These are phyloP conservation scores for Darevskia mixta DNA, from an alignment of 2,797 vertebrate genomes.

Conservation along the genomic window DNA sequence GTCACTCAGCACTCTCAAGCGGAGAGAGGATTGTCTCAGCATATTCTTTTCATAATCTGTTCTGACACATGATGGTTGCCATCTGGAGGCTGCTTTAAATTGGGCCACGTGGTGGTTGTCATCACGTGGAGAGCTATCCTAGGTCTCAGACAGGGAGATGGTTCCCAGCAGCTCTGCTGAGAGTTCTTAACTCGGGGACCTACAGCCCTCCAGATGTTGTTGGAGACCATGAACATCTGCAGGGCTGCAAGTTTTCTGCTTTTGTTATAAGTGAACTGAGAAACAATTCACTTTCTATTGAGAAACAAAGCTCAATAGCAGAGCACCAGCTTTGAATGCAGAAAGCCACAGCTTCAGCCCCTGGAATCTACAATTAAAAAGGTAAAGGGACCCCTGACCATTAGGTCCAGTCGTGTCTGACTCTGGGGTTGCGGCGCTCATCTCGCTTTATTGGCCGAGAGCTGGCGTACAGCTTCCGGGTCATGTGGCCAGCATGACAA, in stretches of 20 bases:
- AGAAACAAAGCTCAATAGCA: not conserved
- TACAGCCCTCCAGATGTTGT: too few relatives aligned
- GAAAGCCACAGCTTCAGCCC: not conserved
- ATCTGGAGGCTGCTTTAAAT: not conserved
- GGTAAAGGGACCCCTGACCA: too few relatives aligned
- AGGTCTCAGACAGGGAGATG: not conserved
- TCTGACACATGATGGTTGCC: not conserved
- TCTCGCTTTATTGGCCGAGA: too few relatives aligned
- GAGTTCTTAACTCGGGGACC: not conserved
- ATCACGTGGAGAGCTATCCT: not conserved
- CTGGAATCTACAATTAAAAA: not conserved
- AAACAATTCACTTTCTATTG: too few relatives aligned
- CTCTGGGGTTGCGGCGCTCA: too few relatives aligned
- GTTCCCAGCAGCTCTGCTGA: not conserved
- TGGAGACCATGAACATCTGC: not conserved
- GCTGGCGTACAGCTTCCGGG: too few relatives aligned
- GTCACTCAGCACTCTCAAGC: not conserved
- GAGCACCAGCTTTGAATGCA: not conserved
- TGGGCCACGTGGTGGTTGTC: not conserved
- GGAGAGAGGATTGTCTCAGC: not conserved
- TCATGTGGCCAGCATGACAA: too few relatives aligned
- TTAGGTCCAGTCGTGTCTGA: too few relatives aligned
- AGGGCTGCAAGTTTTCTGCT: not conserved
- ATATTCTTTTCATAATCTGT: not conserved
- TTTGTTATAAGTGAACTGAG: not conserved